Evolutionary conservation across 35 echinoderm and acorn worm species (phyloP).

Genomic region (Heliocidaris erythrogramma): DNA sequence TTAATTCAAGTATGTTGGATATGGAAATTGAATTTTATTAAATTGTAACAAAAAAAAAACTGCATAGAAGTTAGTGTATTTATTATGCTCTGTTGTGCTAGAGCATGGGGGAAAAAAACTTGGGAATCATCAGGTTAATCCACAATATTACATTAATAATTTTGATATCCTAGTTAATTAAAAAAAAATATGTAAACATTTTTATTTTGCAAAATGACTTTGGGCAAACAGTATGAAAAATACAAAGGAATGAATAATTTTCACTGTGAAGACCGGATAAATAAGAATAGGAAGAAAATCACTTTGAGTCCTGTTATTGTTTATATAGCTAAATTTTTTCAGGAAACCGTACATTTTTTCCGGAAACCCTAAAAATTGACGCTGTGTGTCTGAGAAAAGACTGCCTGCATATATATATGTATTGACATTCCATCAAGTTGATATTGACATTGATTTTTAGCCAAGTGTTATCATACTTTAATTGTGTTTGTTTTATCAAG

Average conservation of each 20-base stretch:
- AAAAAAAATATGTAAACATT: too few relatives aligned
- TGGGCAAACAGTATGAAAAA: not conserved
- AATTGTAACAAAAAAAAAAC: not conserved
- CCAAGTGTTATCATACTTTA: conserved; percentile 51
- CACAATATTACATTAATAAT: not conserved
- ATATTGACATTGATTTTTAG: conserved; percentile 40
- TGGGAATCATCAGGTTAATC: not conserved
- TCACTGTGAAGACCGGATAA: not conserved
- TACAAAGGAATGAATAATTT: not conserved
- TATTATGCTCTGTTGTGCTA: not conserved
- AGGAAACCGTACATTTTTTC: not conserved
- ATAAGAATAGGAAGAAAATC: not conserved
- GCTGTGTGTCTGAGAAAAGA: not conserved
- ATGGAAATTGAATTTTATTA: not conserved
- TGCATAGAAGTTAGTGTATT: not conserved
- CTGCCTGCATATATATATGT: not conserved
- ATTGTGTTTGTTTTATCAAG: conserved; percentile 47
- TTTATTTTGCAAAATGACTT: too few relatives aligned
- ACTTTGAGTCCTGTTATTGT: not conserved
- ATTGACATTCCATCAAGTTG: conserved; percentile 39
- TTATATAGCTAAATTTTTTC: not conserved
- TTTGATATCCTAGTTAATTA: not conserved
- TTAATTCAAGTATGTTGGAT: not conserved
- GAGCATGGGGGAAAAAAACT: not conserved
- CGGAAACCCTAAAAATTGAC: not conserved